phyloP scores from a whole-genome alignment of 1,140 invertebrate genomes.

The Eueides isabella region DNA sequence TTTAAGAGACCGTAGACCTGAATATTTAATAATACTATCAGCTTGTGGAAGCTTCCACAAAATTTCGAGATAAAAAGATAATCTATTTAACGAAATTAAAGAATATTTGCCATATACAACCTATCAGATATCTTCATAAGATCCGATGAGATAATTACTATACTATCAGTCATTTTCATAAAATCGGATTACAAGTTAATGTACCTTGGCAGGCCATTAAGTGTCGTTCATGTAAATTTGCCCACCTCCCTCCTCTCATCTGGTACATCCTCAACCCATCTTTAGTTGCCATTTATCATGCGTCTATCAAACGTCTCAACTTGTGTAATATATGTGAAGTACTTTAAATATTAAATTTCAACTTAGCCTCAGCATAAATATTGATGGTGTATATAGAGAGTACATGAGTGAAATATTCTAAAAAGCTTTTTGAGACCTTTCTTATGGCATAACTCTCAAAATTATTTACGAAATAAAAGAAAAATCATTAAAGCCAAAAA shows the following conservation, averaged over 20 bases:
- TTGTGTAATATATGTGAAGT: neutral
- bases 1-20: too few species aligned
- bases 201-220: conserved; percentile 46
- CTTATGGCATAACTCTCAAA: too few species aligned
- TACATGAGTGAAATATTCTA: too few species aligned
- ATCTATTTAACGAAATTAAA: too few species aligned
- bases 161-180: conserved; percentile 43
- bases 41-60: too few species aligned
- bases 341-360: conserved; percentile 9
- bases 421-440: too few species aligned
- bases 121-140: conserved; percentile 44
- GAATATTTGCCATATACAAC: neutral
- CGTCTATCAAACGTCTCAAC: conserved; percentile 47
- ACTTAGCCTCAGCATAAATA: neutral
- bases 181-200: conserved; percentile 50
- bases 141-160: conserved; percentile 42
- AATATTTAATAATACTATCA: too few species aligned
- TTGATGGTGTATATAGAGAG: neutral
- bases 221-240: conserved; percentile 60
- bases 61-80: too few species aligned
- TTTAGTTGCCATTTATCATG: conserved; percentile 56
- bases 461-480: too few species aligned
- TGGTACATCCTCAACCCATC: neutral
- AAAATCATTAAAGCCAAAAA: too few species aligned
- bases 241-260: conserved; percentile 18